phyloP scores from a whole-genome alignment of 53 echinoderm and acorn worm species.

The Glandiceps talaboti region DNA sequence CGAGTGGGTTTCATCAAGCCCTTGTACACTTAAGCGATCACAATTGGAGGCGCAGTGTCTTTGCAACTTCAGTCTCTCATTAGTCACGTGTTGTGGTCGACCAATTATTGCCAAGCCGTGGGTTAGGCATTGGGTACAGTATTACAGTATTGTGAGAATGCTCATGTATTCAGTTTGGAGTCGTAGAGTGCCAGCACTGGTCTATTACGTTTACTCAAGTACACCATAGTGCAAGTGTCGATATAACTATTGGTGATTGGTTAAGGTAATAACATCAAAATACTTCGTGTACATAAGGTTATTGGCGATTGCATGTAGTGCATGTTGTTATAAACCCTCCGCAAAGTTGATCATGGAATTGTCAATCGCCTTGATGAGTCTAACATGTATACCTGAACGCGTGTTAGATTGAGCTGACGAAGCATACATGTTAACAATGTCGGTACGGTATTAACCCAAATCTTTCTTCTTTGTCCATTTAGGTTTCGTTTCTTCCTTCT shows the following conservation, averaged over 20 bases:
- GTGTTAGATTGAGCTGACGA: too few relatives aligned
- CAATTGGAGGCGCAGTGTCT: background rate
- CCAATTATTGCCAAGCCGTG: background rate
- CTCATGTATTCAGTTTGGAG: too few relatives aligned
- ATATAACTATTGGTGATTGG: too few relatives aligned
- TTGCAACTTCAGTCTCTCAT: background rate
- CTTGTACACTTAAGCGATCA: background rate
- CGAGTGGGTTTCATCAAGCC: too few relatives aligned
- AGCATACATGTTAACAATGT: too few relatives aligned
- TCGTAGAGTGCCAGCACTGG: too few relatives aligned
- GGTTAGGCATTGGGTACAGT: background rate
- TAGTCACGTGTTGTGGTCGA: background rate
- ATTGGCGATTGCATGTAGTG: too few relatives aligned
- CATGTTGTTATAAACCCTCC: too few relatives aligned
- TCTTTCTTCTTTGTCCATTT: background rate
- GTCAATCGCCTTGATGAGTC: background rate
- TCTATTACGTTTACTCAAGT: too few relatives aligned
- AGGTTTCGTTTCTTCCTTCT: background rate
- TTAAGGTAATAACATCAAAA: too few relatives aligned
- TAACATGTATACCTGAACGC: too few relatives aligned
- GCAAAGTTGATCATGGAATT: background rate
- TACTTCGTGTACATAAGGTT: too few relatives aligned
- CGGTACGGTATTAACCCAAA: background rate
- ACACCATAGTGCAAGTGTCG: background rate
- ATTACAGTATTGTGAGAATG: background rate